These are phyloP conservation scores for Odontomachus brunneus DNA, from an alignment of 1,140 invertebrate species.

Conservation along the genomic window DNA sequence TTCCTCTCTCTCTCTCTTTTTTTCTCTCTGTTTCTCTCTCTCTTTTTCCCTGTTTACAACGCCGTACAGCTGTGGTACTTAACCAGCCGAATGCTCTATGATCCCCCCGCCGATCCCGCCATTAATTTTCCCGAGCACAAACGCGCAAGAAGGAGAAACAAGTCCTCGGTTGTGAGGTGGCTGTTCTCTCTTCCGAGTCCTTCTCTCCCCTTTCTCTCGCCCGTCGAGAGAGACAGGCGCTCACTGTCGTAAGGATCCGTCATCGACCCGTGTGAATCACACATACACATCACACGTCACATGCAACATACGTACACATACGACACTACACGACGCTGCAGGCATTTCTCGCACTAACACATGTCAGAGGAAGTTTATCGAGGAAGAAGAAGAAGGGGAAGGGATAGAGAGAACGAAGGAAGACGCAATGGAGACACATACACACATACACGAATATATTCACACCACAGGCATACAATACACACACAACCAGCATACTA, in stretches of 20 bases:
- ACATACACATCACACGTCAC: not conserved
- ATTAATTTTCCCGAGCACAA: not conserved
- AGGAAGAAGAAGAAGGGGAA: not conserved
- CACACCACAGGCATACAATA: not conserved
- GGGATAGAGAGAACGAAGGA: not conserved
- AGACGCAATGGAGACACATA: conserved; percentile 15
- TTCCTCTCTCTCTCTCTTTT: conserved; percentile 6
- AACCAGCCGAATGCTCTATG: not conserved
- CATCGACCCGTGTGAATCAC: conserved; percentile 14
- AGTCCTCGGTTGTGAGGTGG: not conserved
- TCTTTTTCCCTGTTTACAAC: conserved; percentile 31
- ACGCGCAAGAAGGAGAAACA: not conserved
- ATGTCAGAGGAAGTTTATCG: conserved; percentile 8
- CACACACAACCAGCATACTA: conserved; percentile 13
- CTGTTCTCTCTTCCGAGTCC: conserved; percentile 19
- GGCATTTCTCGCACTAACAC: conserved; percentile 55
- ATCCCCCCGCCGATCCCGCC: too few species aligned
- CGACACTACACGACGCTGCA: not conserved
- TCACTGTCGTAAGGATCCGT: conserved; percentile 25
- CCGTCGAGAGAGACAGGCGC: conserved; percentile 24
- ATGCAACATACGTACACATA: not conserved
- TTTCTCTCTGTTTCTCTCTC: not conserved
- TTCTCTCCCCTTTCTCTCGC: conserved; percentile 1
- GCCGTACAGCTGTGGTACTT: conserved; percentile 6
- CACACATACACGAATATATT: not conserved